These are phyloP conservation scores for Apocrypta bakeri DNA, from an alignment of 1,140 invertebrate genomes.

Conservation along the genomic window DNA sequence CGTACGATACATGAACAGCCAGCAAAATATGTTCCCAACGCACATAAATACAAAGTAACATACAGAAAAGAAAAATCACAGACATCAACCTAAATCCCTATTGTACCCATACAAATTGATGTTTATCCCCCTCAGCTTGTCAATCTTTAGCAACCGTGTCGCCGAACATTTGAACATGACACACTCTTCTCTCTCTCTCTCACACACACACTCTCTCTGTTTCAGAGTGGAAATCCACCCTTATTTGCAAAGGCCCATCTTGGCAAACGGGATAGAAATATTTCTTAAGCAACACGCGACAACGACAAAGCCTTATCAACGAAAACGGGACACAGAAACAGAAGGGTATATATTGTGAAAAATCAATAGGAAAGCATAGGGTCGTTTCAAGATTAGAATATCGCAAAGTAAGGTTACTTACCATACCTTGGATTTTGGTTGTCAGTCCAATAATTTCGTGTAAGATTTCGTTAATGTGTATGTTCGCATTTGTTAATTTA, in stretches of 20 bases:
- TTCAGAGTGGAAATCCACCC: no score
- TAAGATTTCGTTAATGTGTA: not conserved
- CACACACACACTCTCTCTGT: not conserved
- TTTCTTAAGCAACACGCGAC: not conserved
- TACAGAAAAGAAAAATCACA: not conserved
- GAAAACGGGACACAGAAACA: not conserved
- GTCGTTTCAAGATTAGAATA: conserved; percentile 58
- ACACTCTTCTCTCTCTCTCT: not conserved
- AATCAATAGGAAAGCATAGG: conserved; percentile 59
- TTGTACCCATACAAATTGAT: not conserved
- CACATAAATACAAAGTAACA: not conserved
- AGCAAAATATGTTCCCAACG: not conserved
- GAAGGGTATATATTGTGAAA: not conserved
- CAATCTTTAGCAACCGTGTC: not conserved
- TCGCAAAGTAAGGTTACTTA: conserved; percentile 50
- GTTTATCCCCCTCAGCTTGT: not conserved
- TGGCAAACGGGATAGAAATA: not conserved
- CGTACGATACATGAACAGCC: not conserved
- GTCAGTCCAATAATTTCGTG: conserved; percentile 3
- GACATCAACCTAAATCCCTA: not conserved
- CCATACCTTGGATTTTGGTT: conserved; percentile 48
- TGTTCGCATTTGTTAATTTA: not conserved
- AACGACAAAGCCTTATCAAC: not conserved
- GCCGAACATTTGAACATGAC: not conserved
- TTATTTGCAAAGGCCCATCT: no score